These are phyloP conservation scores for Griposia aprilina DNA, from an alignment of 2,888 invertebrate genomes.

Conservation along the genomic window DNA sequence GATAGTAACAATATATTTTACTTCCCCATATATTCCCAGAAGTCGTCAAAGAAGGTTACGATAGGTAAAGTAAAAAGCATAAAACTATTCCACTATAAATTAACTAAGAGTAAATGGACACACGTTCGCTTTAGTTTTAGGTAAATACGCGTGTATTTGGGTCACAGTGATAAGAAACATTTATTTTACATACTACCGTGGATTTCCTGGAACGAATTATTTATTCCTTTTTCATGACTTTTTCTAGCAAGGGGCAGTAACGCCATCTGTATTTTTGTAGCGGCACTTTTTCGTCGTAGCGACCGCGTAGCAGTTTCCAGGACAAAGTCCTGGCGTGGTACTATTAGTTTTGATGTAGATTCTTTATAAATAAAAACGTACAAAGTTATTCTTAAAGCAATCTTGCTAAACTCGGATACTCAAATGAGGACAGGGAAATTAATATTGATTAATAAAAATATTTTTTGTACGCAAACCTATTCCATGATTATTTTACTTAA, in stretches of 20 bases:
- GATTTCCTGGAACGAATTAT: constrained; percentile 37
- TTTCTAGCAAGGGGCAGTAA: not conserved
- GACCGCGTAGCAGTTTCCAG: not conserved
- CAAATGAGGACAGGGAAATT: not conserved
- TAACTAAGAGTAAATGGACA: constrained; percentile 39
- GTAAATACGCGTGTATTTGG: constrained; percentile 73
- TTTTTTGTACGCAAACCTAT: not conserved
- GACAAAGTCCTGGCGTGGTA: not conserved
- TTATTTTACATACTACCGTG: constrained; percentile 61
- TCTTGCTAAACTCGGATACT: not conserved
- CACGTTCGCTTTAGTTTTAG: constrained; percentile 68
- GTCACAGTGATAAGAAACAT: constrained; percentile 75
- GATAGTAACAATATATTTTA: constrained; percentile 15
- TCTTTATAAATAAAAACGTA: not conserved
- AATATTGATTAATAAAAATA: too few species aligned
- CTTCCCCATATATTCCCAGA: constrained; percentile 11
- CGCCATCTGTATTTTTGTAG: constrained; percentile 46
- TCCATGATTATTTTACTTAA: not conserved
- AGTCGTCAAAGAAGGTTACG: constrained; percentile 8
- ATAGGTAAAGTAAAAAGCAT: constrained; percentile 24
- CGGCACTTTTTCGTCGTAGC: constrained; percentile 5
- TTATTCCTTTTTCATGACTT: constrained; percentile 13
- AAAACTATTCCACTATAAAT: constrained; percentile 36
- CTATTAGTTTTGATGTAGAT: not conserved
- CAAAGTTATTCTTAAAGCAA: not conserved